These are phyloP conservation scores for Aphelenchoides besseyi DNA, from an alignment of 1,140 invertebrate genomes.

Conservation along the genomic window DNA sequence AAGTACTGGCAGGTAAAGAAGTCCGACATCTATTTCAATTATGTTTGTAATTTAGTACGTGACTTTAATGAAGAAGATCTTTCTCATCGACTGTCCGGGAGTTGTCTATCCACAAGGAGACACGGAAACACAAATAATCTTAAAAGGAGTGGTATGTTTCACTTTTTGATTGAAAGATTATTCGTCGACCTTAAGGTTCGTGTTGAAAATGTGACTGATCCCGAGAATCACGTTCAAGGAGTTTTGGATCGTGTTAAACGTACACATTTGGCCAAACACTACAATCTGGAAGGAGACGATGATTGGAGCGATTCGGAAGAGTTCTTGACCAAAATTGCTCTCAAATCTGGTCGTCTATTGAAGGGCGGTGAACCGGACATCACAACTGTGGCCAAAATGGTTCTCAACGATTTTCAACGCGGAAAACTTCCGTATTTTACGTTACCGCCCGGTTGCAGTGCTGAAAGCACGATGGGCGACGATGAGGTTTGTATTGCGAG, in stretches of 20 bases:
- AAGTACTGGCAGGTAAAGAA: conserved; percentile 78
- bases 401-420: conserved; percentile 97
- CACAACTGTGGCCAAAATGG: conserved; percentile 80
- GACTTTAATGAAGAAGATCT: conserved; percentile 92
- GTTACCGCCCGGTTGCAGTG: conserved; percentile 51
- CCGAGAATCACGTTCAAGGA: conserved; percentile 82
- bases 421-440: conserved; percentile 64
- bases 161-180: conserved; percentile 19
- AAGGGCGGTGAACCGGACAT: conserved; percentile 95
- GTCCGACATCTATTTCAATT: conserved; percentile 79
- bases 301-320: conserved; percentile 72
- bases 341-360: conserved; percentile 79
- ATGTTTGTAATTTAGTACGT: no score
- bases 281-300: conserved; percentile 64
- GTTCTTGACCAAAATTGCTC: conserved; percentile 86
- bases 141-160: conserved; percentile 72
- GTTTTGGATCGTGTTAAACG: conserved; percentile 81
- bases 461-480: conserved; percentile 25
- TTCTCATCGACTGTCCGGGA: conserved; percentile 97
- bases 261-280: conserved; percentile 86
- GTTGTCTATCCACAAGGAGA: conserved; percentile 87
- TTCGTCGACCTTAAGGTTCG: conserved; percentile 69
- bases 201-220: conserved; percentile 86
- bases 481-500: conserved; percentile 26
- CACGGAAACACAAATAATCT: conserved; percentile 85